These are phyloP conservation scores for Nephrotoma guestfalica DNA, from an alignment of 2,888 invertebrate species.

Conservation along the genomic window DNA sequence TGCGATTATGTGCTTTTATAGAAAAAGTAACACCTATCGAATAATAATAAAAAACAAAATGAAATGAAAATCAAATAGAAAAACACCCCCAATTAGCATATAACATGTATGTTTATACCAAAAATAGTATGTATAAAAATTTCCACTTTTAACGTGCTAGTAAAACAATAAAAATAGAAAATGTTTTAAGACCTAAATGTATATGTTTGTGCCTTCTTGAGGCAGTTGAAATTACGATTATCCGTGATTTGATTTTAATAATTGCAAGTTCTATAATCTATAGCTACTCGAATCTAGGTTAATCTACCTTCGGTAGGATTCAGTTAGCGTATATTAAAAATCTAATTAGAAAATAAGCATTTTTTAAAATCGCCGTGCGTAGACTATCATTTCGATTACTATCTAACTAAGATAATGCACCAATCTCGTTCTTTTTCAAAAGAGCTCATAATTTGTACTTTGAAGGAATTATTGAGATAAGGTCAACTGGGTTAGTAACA, in stretches of 20 bases:
- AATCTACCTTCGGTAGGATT: background rate
- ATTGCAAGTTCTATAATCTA: background rate
- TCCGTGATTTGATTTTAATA: background rate
- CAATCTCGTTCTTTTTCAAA: too few species aligned
- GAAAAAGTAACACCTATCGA: background rate
- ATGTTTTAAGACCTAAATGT: background rate
- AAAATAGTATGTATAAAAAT: background rate
- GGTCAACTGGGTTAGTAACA: too few species aligned
- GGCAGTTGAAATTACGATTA: background rate
- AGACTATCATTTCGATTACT: too few species aligned
- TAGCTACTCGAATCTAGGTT: background rate
- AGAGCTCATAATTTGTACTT: too few species aligned
- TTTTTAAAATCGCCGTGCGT: too few species aligned
- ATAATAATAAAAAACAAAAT: background rate
- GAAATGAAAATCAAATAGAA: background rate
- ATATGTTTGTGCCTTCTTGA: background rate
- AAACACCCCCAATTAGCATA: background rate
- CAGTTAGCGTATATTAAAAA: too few species aligned
- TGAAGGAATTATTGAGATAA: too few species aligned
- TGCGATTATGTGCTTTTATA: background rate
- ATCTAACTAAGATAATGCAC: too few species aligned
- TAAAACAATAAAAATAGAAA: background rate
- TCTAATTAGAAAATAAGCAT: too few species aligned
- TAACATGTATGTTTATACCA: background rate
- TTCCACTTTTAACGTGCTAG: background rate